Base-by-base conservation (phyloP, 1,140 invertebrate species). In the Drosophila auraria region DNA sequence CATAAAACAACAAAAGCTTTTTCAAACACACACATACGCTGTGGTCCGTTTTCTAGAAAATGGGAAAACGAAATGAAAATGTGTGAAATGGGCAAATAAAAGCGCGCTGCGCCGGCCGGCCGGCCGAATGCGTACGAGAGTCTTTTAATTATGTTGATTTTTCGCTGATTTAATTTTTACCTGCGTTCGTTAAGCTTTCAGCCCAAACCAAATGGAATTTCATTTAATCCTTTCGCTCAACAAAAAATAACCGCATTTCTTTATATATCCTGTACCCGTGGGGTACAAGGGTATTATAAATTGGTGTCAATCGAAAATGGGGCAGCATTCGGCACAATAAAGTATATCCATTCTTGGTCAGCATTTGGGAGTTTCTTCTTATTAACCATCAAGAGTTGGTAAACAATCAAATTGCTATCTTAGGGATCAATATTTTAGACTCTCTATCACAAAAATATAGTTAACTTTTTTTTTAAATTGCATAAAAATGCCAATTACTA, bases 91-190 rank as follows among this genome's bases (percentile, higher is more conserved):
- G 69, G 40, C 61, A 70, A 64, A 77, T 77, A 63, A 72, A 84
- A 77, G 80, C n/a, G 38, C 63, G 14, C 61, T 6, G 27, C 27
- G 6, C 27, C 27, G 27, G 6, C 5, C 27, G 27, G 6, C 5
- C 15, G 0, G 20, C 38, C 42, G 66, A 58, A 44, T 40, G 50
- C 58, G 58, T 27, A 51, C 62, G 60, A 58, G 82, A 82, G 56
- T 64, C 69, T 86, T 86, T 86, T 87, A 86, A 86, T 86, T 87
- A 86, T 87, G 83, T 86, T 86, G 83, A 87, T 86, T 86, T 86
- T 86, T 68, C 80, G 83, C 59, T 87, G 83, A 86, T 86, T 87
- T 87, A 76, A 86, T 82, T 86, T 84, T 75, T 62, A 66, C 61
- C 66, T 73, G 47, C 44, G 71, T 65, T 76, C 47, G 44, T 58